These are phyloP conservation scores for Amphipyra berbera DNA, from an alignment of 2,888 invertebrate genomes.

Conservation along the genomic window DNA sequence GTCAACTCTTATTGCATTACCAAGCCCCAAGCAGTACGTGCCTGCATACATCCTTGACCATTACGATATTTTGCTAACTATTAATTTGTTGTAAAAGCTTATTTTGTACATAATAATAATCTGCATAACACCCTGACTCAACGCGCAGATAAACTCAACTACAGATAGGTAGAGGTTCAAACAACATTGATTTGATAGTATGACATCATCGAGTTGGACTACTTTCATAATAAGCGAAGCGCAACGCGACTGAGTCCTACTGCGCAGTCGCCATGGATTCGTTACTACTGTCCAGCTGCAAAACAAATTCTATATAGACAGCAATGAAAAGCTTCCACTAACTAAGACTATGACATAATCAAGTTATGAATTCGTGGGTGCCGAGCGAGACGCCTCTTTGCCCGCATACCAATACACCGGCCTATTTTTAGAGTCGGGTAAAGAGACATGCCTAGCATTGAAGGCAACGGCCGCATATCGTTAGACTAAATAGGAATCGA, in stretches of 20 bases:
- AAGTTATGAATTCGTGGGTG: slow-evolving; percentile 47
- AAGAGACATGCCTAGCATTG: slow-evolving; percentile 69
- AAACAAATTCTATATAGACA: slow-evolving; percentile 23
- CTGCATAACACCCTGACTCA: slow-evolving; percentile 1
- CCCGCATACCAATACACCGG: slow-evolving; percentile 73
- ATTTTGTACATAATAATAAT: background rate
- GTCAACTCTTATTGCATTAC: too few relatives aligned
- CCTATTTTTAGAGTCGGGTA: slow-evolving; percentile 79
- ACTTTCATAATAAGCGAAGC: slow-evolving; percentile 41
- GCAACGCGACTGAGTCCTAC: slow-evolving; percentile 29
- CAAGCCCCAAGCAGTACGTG: background rate
- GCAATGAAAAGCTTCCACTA: slow-evolving; percentile 42
- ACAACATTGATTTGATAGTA: slow-evolving; percentile 65
- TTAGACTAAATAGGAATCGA: slow-evolving; percentile 63
- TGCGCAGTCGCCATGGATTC: slow-evolving; percentile 40
- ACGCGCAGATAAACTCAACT: slow-evolving; percentile 26
- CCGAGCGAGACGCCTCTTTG: slow-evolving; percentile 47
- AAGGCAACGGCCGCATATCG: slow-evolving; percentile 63
- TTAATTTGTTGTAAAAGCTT: slow-evolving; percentile 2
- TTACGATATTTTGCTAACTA: background rate
- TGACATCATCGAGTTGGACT: slow-evolving; percentile 61
- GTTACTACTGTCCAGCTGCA: slow-evolving; percentile 20
- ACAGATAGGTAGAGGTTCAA: slow-evolving; percentile 57
- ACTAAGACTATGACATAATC: slow-evolving; percentile 25
- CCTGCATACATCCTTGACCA: background rate